Conservation (phyloP, 2,888 invertebrate species). For the Pachydiplax longipennis region DNA sequence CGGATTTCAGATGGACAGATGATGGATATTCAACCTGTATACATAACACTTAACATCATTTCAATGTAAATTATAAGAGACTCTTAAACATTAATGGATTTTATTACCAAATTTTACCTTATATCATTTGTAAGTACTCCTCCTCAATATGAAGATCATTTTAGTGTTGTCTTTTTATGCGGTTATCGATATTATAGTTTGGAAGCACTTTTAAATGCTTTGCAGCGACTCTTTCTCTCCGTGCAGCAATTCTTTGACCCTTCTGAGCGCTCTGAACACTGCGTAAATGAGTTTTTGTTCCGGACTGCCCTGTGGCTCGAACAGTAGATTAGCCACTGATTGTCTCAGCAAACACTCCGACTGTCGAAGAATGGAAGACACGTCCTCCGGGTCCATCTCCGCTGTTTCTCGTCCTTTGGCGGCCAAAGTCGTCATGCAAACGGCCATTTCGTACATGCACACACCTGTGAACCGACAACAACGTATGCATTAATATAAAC, state of each 20-base stretch:
- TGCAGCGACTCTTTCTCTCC: too few relatives aligned
- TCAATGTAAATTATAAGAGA: too few relatives aligned
- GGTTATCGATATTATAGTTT: too few relatives aligned
- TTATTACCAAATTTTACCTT: too few relatives aligned
- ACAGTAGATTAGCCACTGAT: conserved; percentile 2
- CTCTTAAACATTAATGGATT: too few relatives aligned
- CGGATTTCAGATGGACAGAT: too few relatives aligned
- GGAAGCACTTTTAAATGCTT: too few relatives aligned
- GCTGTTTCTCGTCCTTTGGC: not conserved
- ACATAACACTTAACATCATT: too few relatives aligned
- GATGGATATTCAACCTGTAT: too few relatives aligned
- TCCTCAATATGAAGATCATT: too few relatives aligned
- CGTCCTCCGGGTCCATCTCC: not conserved
- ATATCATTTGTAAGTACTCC: too few relatives aligned
- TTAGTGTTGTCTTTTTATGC: too few relatives aligned
- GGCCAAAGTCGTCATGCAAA: not conserved
- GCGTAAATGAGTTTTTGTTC: not conserved
- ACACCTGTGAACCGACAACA: not conserved
- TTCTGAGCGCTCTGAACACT: not conserved
- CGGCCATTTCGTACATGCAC: conserved; percentile 25
- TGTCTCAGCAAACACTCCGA: not conserved
- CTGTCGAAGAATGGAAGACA: not conserved
- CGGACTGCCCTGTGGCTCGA: conserved; percentile 5
- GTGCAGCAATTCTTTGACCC: not conserved
- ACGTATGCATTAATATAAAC: not conserved